Percentiles rank a stretch among this genome's conserved stretches.
Evolutionary conservation across 2,888 invertebrate genomes (phyloP).

Genomic region (Philaethria dido): DNA sequence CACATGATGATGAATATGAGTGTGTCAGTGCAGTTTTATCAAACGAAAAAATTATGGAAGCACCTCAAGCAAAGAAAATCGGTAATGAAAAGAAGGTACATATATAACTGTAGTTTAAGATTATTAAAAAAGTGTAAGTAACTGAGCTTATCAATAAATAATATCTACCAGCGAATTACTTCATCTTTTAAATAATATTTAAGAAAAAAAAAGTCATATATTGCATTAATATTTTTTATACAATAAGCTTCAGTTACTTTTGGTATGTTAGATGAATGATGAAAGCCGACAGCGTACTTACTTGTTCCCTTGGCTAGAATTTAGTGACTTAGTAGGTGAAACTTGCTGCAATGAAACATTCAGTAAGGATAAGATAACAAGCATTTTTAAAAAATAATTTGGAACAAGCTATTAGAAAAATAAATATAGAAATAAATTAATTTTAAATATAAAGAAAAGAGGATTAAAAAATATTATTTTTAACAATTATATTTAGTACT

Average conservation of each 20-base stretch:
- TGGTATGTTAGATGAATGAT: slow-evolving; percentile 33
- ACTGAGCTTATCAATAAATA: slow-evolving; percentile 22
- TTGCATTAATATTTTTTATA: neutral
- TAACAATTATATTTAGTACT: no score
- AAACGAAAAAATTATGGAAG: slow-evolving; percentile 47
- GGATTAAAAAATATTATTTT: slow-evolving; percentile 23
- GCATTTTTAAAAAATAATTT: slow-evolving; percentile 59
- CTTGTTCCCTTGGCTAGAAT: slow-evolving; percentile 75
- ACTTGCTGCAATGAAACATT: slow-evolving; percentile 82
- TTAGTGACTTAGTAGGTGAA: slow-evolving; percentile 83
- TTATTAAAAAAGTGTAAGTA: slow-evolving; percentile 23
- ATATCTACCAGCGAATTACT: neutral
- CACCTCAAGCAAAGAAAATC: slow-evolving; percentile 49
- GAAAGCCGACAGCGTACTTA: slow-evolving; percentile 60
- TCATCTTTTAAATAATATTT: neutral
- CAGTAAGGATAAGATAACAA: slow-evolving; percentile 70
- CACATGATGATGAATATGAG: neutral
- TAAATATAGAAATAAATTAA: slow-evolving; percentile 45
- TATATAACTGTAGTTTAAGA: slow-evolving; percentile 21
- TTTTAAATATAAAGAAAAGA: slow-evolving; percentile 36
- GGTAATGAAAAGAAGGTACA: slow-evolving; percentile 36
- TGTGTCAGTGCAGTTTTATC: neutral
- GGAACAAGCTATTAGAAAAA: slow-evolving; percentile 56
- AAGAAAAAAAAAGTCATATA: neutral
- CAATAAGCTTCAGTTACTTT: slow-evolving; percentile 31